A percentile compares a stretch with the other conserved stretches of the same genome.
Conservation (phyloP, 2,113 vertebrate species). For the Galeopterus variegatus region DNA sequence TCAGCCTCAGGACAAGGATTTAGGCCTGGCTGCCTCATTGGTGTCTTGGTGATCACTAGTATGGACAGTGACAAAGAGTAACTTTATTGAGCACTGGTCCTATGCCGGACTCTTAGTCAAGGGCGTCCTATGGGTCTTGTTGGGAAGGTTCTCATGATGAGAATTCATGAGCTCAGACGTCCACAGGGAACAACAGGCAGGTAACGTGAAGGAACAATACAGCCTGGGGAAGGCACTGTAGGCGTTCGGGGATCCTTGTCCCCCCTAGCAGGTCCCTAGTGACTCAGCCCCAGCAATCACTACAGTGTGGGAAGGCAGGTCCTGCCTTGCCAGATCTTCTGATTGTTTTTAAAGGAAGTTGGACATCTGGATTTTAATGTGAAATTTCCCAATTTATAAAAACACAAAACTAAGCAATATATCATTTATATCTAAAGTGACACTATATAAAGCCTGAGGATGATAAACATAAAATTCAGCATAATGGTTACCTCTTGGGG, state of each 20-base stretch:
- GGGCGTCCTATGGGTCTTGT: accelerated
- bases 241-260: background rate
- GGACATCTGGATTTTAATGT: constrained; percentile 43
- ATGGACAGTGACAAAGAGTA: background rate
- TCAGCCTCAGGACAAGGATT: background rate
- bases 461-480: background rate
- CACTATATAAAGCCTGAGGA: background rate
- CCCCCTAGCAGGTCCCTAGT: background rate
- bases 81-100: background rate
- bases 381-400: constrained; percentile 11
- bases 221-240: background rate
- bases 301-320: background rate
- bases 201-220: background rate
- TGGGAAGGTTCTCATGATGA: accelerated
- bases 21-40: background rate
- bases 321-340: background rate
- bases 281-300: accelerated
- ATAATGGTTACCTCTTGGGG: background rate
- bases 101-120: background rate
- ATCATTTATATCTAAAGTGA: background rate
- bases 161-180: background rate
- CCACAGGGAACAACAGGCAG: background rate
- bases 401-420: background rate
- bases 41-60: background rate
- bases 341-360: constrained; percentile 57